These are phyloP conservation scores for Nycticryphes semicollaris DNA, from an alignment of 2,113 vertebrate genomes.

Conservation along the genomic window DNA sequence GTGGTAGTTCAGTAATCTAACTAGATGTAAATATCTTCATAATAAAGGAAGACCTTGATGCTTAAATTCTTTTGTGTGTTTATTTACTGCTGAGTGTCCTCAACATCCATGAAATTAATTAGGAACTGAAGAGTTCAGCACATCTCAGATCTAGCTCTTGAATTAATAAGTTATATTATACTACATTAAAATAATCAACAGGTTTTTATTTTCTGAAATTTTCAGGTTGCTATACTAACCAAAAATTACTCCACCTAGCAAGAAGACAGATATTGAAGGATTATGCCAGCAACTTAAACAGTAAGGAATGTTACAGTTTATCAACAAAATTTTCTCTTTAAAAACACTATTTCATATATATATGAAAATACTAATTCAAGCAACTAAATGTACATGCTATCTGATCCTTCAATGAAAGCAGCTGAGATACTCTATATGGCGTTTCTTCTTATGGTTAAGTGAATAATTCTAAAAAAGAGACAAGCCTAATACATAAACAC, in stretches of 20 bases:
- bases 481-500: neutral
- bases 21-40: neutral
- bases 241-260: neutral
- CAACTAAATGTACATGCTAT: neutral
- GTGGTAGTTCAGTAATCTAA: neutral
- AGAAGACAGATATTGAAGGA: neutral
- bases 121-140: neutral
- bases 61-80: neutral
- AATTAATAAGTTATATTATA: neutral
- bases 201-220: neutral
- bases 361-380: neutral
- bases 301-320: neutral
- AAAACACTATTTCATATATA: neutral
- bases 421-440: neutral
- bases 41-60: neutral
- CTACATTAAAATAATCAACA: neutral
- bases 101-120: neutral
- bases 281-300: neutral
- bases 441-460: neutral
- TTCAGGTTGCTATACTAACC: neutral
- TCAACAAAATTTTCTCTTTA: neutral
- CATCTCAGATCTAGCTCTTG: neutral
- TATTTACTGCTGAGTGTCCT: neutral
- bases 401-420: neutral
- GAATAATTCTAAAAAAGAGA: neutral